These are phyloP conservation scores for Xiphophorus birchmanni DNA, from an alignment of 2,797 vertebrate species.

Conservation along the genomic window DNA sequence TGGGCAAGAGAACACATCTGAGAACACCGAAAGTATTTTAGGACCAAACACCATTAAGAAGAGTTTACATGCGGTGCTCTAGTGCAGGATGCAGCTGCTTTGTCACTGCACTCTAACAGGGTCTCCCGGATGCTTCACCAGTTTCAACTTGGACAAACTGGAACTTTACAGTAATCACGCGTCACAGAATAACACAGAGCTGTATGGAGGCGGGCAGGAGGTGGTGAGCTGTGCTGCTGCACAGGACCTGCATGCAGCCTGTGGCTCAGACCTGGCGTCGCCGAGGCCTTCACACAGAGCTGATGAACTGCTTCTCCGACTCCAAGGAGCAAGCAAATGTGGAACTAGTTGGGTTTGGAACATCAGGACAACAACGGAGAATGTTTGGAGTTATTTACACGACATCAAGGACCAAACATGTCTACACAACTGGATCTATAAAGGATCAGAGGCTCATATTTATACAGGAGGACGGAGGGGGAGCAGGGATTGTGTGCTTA, in stretches of 20 bases:
- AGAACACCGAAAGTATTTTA: slow-evolving; percentile 75
- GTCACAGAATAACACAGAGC: slow-evolving; percentile 71
- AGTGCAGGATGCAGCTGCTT: slow-evolving; percentile 50
- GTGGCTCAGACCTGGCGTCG: slow-evolving; percentile 44
- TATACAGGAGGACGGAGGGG: slow-evolving; percentile 46
- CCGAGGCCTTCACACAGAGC: not conserved
- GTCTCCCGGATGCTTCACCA: slow-evolving; percentile 59
- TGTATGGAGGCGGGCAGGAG: slow-evolving; percentile 13
- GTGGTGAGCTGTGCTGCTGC: slow-evolving; percentile 31
- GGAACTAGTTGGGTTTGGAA: slow-evolving; percentile 38
- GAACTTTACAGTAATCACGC: slow-evolving; percentile 69
- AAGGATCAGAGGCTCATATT: slow-evolving; percentile 39
- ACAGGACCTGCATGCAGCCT: slow-evolving; percentile 75
- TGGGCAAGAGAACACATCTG: slow-evolving; percentile 61
- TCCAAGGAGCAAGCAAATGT: slow-evolving; percentile 38
- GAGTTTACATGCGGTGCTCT: slow-evolving; percentile 71
- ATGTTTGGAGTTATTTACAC: slow-evolving; percentile 58
- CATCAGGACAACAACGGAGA: slow-evolving; percentile 30
- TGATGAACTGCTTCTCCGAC: slow-evolving; percentile 11
- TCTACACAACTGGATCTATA: slow-evolving; percentile 51
- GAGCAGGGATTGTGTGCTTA: slow-evolving; percentile 64
- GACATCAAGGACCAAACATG: slow-evolving; percentile 63
- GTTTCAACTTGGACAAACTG: slow-evolving; percentile 68
- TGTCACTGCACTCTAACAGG: slow-evolving; percentile 43
- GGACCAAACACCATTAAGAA: slow-evolving; percentile 61